Evolutionary conservation across 1,140 invertebrate species (phyloP).

Genomic region (Psix sp.): DNA sequence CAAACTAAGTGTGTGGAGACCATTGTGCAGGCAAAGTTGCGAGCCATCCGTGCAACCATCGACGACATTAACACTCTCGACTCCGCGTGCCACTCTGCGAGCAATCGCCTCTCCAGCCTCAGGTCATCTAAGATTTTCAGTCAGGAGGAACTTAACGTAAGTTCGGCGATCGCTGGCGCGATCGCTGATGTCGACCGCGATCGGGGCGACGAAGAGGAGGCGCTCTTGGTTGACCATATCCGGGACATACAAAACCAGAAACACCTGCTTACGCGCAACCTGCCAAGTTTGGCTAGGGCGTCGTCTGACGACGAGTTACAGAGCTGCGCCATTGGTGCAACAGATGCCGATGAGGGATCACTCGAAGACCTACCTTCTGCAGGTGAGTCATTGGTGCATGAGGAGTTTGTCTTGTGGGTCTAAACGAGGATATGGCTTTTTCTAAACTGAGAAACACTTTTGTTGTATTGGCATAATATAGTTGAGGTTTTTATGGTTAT

Average conservation of each 20-base stretch:
- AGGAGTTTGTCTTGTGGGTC: too few species aligned
- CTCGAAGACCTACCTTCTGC: slow-evolving; percentile 79
- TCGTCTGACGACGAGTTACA: slow-evolving; percentile 91
- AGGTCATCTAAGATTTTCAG: slow-evolving; percentile 85
- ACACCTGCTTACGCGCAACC: slow-evolving; percentile 85
- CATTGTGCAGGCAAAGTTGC: slow-evolving; percentile 88
- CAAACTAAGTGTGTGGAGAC: slow-evolving; percentile 92
- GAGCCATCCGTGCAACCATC: slow-evolving; percentile 86
- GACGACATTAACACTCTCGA: slow-evolving; percentile 94
- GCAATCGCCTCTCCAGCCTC: slow-evolving; percentile 84
- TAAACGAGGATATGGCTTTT: too few species aligned
- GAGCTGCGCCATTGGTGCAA: slow-evolving; percentile 78
- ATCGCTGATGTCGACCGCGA: slow-evolving; percentile 69
- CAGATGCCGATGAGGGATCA: slow-evolving; percentile 84
- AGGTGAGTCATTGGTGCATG: slow-evolving; percentile 65
- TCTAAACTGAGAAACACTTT: too few species aligned
- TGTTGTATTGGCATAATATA: too few species aligned
- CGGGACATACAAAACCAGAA: slow-evolving; percentile 88
- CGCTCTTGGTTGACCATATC: slow-evolving; percentile 83
- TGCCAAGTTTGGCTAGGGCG: slow-evolving; percentile 86
- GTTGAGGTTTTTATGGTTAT: too few species aligned
- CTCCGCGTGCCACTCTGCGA: slow-evolving; percentile 86
- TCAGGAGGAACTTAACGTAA: slow-evolving; percentile 79
- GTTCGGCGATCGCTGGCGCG: slow-evolving; percentile 65
- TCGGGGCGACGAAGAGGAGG: slow-evolving; percentile 81